Base-by-base conservation (phyloP, 2,888 invertebrate species). In the Ophion ellenae region DNA sequence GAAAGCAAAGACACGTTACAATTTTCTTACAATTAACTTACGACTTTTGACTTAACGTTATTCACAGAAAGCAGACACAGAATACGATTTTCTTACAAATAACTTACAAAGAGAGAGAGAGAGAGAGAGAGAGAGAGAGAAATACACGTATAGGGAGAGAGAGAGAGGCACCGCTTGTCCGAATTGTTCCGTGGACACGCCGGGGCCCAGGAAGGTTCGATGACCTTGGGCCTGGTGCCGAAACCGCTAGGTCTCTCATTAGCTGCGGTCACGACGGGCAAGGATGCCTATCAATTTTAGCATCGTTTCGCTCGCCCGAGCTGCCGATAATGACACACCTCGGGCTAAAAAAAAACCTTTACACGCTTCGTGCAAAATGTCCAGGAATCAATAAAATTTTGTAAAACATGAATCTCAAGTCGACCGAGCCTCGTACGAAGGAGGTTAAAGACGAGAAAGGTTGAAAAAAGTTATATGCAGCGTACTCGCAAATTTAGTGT, bases 171-270 rank as follows among this genome's bases (percentile, higher is more conserved):
- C 70, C 76, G 61, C 10, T 70, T 75, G 79, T 85, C 82, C 76
- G 82, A 66, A 79, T 85, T 78, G 75, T 79, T 81, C 40, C 76
- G 53, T 61, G 84, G 32, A 14, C 57, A 24, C 70, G 64, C 69
- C 59, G 84, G 79, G 75, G 78, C 83, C 79, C 76, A 57, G 53
- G 70, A 86, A 83, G 69, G 88, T 88, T 88, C 87, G 76, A 81
- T 79, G 88, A 88, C 87, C 88, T 82, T 82, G 69, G 81, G 86
- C 77, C 86, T 85, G 83, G 88, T 87, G 85, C 87, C 87, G 87
- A 89, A 88, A 89, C 85, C 83, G 83, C 85, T 85, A 85, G 71
- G 85, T 82, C 61, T 75, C 74, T 78, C 75, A 82, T 85, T 85
- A 82, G 79, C 79, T 59, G 63, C 80, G 71, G 80, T 80, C 80